Evolutionary conservation across 2,888 invertebrate genomes (phyloP).

Genomic region (Anagyrus pseudococci): DNA sequence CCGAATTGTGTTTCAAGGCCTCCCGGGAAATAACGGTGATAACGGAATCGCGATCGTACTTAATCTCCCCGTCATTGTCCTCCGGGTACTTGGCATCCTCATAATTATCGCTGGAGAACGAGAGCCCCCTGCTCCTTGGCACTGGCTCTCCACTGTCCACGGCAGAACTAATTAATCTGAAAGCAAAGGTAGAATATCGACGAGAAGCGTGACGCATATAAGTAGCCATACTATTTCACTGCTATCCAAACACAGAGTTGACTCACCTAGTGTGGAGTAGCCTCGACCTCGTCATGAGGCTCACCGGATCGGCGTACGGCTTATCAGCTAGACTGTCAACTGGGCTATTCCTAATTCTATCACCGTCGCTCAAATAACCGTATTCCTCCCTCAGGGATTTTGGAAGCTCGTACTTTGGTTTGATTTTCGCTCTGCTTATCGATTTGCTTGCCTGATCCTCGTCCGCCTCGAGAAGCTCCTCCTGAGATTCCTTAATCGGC

Average conservation of each 20-base stretch:
- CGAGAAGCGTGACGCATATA: not conserved
- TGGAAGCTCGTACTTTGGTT: constrained; percentile 40
- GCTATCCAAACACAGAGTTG: too few relatives aligned
- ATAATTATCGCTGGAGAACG: constrained; percentile 25
- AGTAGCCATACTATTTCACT: too few relatives aligned
- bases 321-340: constrained; percentile 16
- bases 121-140: constrained; percentile 8
- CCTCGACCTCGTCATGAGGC: constrained; percentile 47
- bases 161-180: constrained; percentile 29
- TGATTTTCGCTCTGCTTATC: constrained; percentile 29
- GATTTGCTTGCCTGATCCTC: constrained; percentile 36
- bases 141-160: constrained; percentile 8
- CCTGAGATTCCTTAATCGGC: constrained; percentile 27
- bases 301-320: not conserved
- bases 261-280: constrained; percentile 52
- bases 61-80: constrained; percentile 19
- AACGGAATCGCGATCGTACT: constrained; percentile 30
- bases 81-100: constrained; percentile 3
- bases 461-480: constrained; percentile 18
- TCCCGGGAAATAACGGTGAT: constrained; percentile 30
- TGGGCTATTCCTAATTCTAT: constrained; percentile 24
- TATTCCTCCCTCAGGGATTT: constrained; percentile 43
- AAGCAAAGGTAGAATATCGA: constrained; percentile 1
- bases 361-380: constrained; percentile 41
- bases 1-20: constrained; percentile 5